Evolutionary conservation across 2,888 invertebrate genomes (phyloP).

Genomic region (Limnephilus auricula): DNA sequence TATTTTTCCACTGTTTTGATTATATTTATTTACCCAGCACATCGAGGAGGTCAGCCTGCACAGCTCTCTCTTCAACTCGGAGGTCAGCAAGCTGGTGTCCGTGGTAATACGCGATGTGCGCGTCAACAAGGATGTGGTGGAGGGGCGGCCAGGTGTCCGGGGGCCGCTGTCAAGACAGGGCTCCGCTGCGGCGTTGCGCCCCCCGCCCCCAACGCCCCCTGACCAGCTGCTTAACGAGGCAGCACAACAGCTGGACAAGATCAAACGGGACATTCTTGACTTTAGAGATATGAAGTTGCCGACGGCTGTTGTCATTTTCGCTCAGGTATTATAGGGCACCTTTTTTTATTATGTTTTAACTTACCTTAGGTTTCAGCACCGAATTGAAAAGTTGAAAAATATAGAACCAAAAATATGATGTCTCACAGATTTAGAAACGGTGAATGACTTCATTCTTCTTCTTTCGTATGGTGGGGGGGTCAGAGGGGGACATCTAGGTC

Average conservation of each 20-base stretch:
- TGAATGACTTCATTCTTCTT: too few relatives aligned
- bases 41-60: constrained; percentile 90
- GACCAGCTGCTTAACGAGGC: constrained; percentile 67
- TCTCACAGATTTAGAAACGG: too few relatives aligned
- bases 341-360: too few relatives aligned
- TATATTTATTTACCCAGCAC: constrained; percentile 79
- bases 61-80: constrained; percentile 92
- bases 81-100: constrained; percentile 89
- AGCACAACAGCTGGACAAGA: constrained; percentile 68
- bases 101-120: constrained; percentile 89
- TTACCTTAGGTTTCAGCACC: too few relatives aligned
- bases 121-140: constrained; percentile 85
- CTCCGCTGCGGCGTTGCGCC: constrained; percentile 68
- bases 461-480: too few relatives aligned
- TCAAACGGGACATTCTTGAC: constrained; percentile 76
- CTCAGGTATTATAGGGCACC: constrained; percentile 79
- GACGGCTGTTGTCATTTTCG: constrained; percentile 88
- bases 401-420: too few relatives aligned
- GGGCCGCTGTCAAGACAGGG: constrained; percentile 73
- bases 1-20: too few relatives aligned
- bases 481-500: too few relatives aligned
- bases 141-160: constrained; percentile 69
- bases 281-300: constrained; percentile 88
- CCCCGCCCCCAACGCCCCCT: constrained; percentile 64
- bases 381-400: too few relatives aligned